These are phyloP conservation scores for Scelioninae gen. 2 DNA, from an alignment of 2,888 invertebrate genomes.

Conservation along the genomic window DNA sequence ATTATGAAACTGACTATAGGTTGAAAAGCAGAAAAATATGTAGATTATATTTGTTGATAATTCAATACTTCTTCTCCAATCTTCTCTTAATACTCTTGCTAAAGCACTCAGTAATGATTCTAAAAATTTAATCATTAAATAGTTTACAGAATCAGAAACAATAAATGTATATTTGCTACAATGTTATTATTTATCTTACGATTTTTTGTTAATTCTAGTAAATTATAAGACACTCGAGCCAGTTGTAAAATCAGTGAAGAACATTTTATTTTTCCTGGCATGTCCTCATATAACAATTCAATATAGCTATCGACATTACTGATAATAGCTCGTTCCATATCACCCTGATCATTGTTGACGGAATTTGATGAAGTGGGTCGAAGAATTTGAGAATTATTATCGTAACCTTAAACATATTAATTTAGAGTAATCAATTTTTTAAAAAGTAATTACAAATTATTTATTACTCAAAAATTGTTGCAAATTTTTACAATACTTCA, in stretches of 20 bases:
- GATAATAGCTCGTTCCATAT: slow-evolving; percentile 82
- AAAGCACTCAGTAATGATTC: slow-evolving; percentile 96
- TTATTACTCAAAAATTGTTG: no score
- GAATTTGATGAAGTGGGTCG: slow-evolving; percentile 72
- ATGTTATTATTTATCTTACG: slow-evolving; percentile 81
- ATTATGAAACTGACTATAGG: slow-evolving; percentile 95
- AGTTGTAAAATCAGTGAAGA: slow-evolving; percentile 93
- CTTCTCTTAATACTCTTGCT: slow-evolving; percentile 95
- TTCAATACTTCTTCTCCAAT: slow-evolving; percentile 97
- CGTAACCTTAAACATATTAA: slow-evolving; percentile 61
- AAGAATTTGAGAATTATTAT: slow-evolving; percentile 65
- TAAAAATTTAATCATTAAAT: slow-evolving; percentile 74
- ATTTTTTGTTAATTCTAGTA: slow-evolving; percentile 94
- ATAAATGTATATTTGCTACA: neutral
- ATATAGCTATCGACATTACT: slow-evolving; percentile 95
- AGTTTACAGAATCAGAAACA: no score
- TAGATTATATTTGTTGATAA: slow-evolving; percentile 97
- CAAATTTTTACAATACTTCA: neutral
- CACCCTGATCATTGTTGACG: slow-evolving; percentile 66
- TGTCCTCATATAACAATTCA: slow-evolving; percentile 96
- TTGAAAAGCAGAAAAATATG: slow-evolving; percentile 97
- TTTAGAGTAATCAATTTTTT: no score
- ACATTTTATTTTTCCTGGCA: slow-evolving; percentile 93
- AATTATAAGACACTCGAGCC: slow-evolving; percentile 94
- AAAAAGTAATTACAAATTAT: no score